A percentile compares a stretch with the other conserved stretches of the same genome.
These are phyloP conservation scores for Manduca sexta DNA, from an alignment of 1,140 invertebrate genomes.

Conservation along the genomic window DNA sequence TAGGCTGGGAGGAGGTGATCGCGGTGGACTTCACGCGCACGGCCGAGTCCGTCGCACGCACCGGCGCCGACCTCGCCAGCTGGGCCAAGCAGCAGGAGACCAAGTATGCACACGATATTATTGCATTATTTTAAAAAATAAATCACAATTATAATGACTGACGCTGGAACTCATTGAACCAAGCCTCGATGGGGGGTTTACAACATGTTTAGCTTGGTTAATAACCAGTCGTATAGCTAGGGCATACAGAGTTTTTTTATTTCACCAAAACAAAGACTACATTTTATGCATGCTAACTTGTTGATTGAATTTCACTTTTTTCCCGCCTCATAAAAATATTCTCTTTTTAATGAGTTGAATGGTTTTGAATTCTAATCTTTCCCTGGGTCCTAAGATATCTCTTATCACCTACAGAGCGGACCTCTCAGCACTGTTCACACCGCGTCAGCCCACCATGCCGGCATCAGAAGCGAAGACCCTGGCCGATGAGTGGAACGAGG, in stretches of 20 bases:
- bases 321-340: too few relatives aligned
- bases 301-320: too few relatives aligned
- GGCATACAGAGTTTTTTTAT: too few relatives aligned
- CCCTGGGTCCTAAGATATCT: neutral
- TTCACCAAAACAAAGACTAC: too few relatives aligned
- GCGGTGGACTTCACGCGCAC: conserved; percentile 99
- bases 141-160: too few relatives aligned
- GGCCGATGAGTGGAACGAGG: conserved; percentile 96
- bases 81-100: conserved; percentile 95
- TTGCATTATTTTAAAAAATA: too few relatives aligned
- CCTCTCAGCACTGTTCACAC: conserved; percentile 95
- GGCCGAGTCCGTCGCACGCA: conserved; percentile 96
- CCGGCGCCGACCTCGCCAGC: conserved; percentile 95
- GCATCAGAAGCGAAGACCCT: conserved; percentile 90
- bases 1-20: conserved; percentile 99
- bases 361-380: neutral
- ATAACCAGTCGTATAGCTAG: too few relatives aligned
- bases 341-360: too few relatives aligned
- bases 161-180: too few relatives aligned
- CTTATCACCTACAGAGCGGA: conserved; percentile 78
- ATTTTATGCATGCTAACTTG: too few relatives aligned
- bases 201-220: too few relatives aligned
- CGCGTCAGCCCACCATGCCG: conserved; percentile 91
- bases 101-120: conserved; percentile 71
- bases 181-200: too few relatives aligned